Base-by-base conservation (phyloP, 2,797 vertebrate species). In the Ceryle rudis region DNA sequence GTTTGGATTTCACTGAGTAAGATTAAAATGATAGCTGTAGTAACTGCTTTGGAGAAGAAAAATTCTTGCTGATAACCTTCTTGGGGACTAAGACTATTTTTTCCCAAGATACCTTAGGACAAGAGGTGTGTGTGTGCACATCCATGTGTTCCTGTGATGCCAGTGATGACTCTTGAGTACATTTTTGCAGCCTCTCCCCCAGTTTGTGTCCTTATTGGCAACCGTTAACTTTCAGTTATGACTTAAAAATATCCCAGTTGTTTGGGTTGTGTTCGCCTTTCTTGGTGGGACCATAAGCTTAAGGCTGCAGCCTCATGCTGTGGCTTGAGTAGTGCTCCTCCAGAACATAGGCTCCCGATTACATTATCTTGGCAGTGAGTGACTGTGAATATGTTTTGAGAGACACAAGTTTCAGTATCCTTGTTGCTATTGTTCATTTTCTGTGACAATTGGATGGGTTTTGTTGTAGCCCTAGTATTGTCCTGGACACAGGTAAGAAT, bases 331-430 rank as follows among this genome's bases (percentile, higher is more conserved):
- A 2, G 20, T 28, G 44, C 41, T 71, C 3, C 54, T 82, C 35
- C 8, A 18, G 42, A 77, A 4, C 47, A 2, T 2, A 9, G 61
- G 65, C 29, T 62, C 28, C 61, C 7, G 44, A 1, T 44, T 18
- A 6, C 10, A 22, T 65, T 64, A 41, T 2, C 81, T 55, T 1
- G 0, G 39, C 33, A 23, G 61, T 0, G 1, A 12, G 58, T 0
- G 3, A 42, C 12, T 8, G 70, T 3, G 44, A 28, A 12, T n/a
- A 17, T 81, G 77, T 60, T 82, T 46, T 46, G 29, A 37, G 8
- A 10, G 5, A 14, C 8, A 2, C 11, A 2, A 5, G 14, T 35
- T 74, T 72, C 1, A 3, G 15, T 65, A 3, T 83, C 54, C 42
- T 22, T 35, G 73, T 78, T 75, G 72, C 47, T 46, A 10, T 31